A percentile compares a stretch with the other conserved stretches of the same genome.
Evolutionary conservation across 92 coral and sea anemone species (phyloP).

Genomic region (Phenganax subtilis): DNA sequence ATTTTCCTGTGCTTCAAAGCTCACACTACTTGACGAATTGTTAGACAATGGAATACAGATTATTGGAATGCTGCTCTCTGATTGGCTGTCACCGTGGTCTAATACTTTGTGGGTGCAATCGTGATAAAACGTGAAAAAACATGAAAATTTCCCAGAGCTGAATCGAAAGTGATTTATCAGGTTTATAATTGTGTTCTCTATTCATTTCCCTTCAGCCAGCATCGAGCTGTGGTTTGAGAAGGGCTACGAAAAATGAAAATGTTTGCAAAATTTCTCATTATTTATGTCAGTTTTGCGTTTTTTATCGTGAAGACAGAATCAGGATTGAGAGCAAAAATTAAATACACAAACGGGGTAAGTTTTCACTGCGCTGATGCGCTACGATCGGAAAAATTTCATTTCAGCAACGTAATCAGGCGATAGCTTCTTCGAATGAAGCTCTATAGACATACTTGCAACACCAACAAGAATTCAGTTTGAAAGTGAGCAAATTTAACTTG

Average conservation of each 20-base stretch:
- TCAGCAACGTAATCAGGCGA: no score
- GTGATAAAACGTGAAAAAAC: background rate
- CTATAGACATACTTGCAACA: no score
- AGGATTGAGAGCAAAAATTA: background rate
- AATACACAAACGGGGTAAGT: background rate
- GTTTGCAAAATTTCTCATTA: background rate
- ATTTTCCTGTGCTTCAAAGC: no score
- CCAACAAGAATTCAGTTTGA: no score
- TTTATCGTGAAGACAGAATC: background rate
- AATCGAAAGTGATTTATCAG: background rate
- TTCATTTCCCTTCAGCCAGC: background rate
- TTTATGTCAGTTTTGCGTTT: background rate
- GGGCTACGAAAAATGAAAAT: background rate
- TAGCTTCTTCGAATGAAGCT: no score
- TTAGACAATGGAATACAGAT: no score
- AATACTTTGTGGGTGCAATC: background rate
- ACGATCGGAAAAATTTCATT: background rate
- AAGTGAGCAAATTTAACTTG: no score
- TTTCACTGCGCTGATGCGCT: background rate
- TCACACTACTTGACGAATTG: no score
- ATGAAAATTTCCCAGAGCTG: no score
- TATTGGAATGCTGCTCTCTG: no score
- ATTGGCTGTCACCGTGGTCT: no score
- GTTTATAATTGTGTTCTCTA: background rate
- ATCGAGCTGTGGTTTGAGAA: background rate